Base-by-base conservation (phyloP, 2,113 vertebrate species). In the Strigops habroptila region DNA sequence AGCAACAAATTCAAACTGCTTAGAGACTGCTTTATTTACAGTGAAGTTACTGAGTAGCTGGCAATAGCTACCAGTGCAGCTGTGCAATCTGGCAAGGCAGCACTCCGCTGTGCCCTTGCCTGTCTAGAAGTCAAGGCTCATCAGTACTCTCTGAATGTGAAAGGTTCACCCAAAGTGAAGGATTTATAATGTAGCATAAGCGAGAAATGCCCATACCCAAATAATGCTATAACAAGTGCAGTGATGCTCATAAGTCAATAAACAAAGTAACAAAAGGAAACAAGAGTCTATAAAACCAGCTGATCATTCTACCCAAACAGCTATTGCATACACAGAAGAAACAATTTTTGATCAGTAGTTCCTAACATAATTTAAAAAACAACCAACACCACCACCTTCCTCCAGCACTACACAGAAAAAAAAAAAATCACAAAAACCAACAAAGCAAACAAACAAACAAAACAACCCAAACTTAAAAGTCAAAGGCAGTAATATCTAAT, bases 121-220 rank as follows among this genome's bases (percentile, higher is more conserved):
- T 90, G 60, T 63, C 91, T 88, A 64, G 79, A 81, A 95, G 86
- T 95, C 80, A 90, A 68, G 57, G 74, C 78, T 90, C 91, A 91
- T 96, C 74, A 68, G 60, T 41, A 62, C 37, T 60, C n/a, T 77
- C 48, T 59, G 65, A 75, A 67, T 33, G 14, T 51, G 48, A 75
- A 91, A 82, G 15, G 15, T 63, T 91, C 81, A 89, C 41, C 43
- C 23, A 18, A 77, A 91, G 23, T 75, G 65, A 94, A 71, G 48
- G 51, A 67, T 84, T 84, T 64, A 24, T 59, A 78, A 44, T 2
- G 4, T 37, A 92, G 37, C n/a, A 30, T 22, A 75, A 88, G 44
- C 35, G 80, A 81, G 37, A 94, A 86, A 49, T 52, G 22, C 12
- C 14, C 4, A 2, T 19, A 12, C 57, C 27, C 76, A 57, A 90